Base-by-base conservation (phyloP, 2,113 vertebrate species). In the Spilogale gracilis region DNA sequence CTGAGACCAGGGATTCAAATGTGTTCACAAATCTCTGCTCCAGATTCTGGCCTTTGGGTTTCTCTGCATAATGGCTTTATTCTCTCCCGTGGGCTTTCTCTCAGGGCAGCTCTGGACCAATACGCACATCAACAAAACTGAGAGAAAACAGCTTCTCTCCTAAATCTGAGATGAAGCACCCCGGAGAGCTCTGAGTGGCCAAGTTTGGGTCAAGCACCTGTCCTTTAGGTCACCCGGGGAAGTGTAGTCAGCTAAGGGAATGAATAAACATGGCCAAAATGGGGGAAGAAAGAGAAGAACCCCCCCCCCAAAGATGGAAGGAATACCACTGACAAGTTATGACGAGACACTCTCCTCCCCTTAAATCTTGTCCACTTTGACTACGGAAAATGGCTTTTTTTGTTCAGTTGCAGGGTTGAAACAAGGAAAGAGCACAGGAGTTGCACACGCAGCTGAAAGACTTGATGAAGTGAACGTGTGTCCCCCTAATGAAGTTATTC, bases 401-500 rank as follows among this genome's bases (percentile, higher is more conserved):
- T 60, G 25, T 58, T 43, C 7, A 4, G 50, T 21, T 69, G 4
- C 0, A 80, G n/a, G 4, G 5, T 87, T 23, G 73, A 52, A 73
- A 69, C 73, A 93, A 82, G 63, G 52, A 94, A 89, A 87, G 58
- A 87, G 23, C 10, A 13, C 5, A 21, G n/a, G 83, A 86, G 96
- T 97, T 98, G 93, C 92, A 97, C 89, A 71, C 32, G 82, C 87
- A 80, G 88, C 80, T 93, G 90, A 92, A 98, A 98, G 73, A 92
- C 63, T 80, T 2, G 48, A 92, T 60, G 43, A 94, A 98, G 27
- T 71, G 86, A 94, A 89, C 78, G 76, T 92, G 97, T 98, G 95
- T 98, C 98, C 92, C 98, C 97, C 94, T 97, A 97, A 98, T 98
- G 98, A 99, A 99, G 98, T 98, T 98, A 99, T 98, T 99, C 98